Base-by-base conservation (phyloP, 1,140 invertebrate genomes). In the Polypedilum pembai region DNA sequence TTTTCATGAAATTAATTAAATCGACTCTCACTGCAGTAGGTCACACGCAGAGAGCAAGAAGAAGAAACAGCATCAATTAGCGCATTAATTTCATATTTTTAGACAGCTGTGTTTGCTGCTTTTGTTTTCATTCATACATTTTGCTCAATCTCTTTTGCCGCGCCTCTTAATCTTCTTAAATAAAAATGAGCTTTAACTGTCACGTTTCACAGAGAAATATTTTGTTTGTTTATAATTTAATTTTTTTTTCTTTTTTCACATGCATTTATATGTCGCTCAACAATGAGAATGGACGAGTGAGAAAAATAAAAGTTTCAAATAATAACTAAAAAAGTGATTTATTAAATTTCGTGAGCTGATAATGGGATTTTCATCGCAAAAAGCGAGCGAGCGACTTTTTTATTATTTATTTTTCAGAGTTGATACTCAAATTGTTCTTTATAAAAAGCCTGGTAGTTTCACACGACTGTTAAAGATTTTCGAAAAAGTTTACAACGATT, bases 301-400 rank as follows among this genome's bases (percentile, higher is more conserved):
- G 24, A 33, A 33, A 45, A 12, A 56, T 56, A 56, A 56, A 56
- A 12, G 15, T 56, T n/a, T 15, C 8, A 56, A n/a, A 12, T 12
- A 56, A 4, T 15, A 56, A 56, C 45, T n/a, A 56, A 56, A 45
- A 45, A 56, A 56, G 45, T 56, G 45, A 56, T 56, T 56, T 56
- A 56, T 56, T 12, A 56, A 56, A 56, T 56, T 56, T 56, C 45
- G 45, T 56, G 45, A 56, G 45, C 45, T 56, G 45, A 56, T 56
- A 56, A 56, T 56, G 45, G 45, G 45, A 56, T 56, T 56, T 56
- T 56, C 12, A 56, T 4, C 45, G 12, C 45, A 56, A 56, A 56
- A n/a, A 33, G 24, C 24, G 24, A 33, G 24, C 24, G 5, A 33
- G n/a, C 41, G 8, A 10, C 41, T 3, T 56, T 4, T 56, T 56